Conservation (phyloP, 1,140 invertebrate genomes). For the Adoxophyes honmai region DNA sequence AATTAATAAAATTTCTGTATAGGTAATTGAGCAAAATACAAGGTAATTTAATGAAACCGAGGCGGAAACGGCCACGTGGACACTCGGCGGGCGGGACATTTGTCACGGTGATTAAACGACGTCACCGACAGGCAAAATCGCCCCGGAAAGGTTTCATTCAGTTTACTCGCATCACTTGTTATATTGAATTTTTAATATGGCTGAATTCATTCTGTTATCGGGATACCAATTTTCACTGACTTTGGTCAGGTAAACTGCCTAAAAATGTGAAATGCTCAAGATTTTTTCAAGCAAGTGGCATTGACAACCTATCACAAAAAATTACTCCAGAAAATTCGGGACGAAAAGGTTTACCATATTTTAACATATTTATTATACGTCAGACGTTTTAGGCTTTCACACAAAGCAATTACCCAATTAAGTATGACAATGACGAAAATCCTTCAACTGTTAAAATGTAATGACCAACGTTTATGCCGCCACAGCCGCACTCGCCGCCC, state of each 20-base stretch:
- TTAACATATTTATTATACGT: too few species aligned
- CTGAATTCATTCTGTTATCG: background rate
- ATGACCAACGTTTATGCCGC: slow-evolving; percentile 25
- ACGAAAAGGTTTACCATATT: too few species aligned
- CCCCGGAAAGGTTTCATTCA: slow-evolving; percentile 1
- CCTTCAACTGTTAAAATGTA: slow-evolving; percentile 23
- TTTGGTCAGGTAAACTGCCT: too few species aligned
- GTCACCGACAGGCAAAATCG: slow-evolving; percentile 25
- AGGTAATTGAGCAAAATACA: slow-evolving; percentile 25
- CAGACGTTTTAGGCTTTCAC: too few species aligned
- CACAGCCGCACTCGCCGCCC: slow-evolving; percentile 31
- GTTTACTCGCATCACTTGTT: background rate
- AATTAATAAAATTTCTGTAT: slow-evolving; percentile 23
- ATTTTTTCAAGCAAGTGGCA: too few species aligned
- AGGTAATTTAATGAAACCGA: background rate
- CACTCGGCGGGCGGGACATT: slow-evolving; percentile 29
- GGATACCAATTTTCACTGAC: too few species aligned
- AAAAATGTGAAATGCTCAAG: too few species aligned
- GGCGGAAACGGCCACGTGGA: slow-evolving; percentile 20
- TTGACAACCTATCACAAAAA: too few species aligned
- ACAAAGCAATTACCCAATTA: background rate
- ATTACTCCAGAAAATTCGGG: too few species aligned
- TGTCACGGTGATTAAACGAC: slow-evolving; percentile 39
- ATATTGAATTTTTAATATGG: background rate
- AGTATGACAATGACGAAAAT: background rate